phyloP scores from a whole-genome alignment of 2,888 invertebrate genomes.

The Drosophila neotestacea region DNA sequence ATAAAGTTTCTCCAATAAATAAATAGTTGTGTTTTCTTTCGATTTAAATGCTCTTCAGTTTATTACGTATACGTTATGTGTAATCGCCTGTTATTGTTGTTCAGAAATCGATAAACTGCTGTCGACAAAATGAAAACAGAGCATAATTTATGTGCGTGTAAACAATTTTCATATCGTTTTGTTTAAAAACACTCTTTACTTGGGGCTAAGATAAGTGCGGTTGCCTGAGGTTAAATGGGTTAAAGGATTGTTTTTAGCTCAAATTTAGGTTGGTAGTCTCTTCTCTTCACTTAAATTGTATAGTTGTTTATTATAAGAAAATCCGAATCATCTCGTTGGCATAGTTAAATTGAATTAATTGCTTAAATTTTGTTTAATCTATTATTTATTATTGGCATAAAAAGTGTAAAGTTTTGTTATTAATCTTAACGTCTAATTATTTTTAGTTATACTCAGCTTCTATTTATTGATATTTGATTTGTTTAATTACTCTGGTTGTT shows the following conservation, averaged over 20 bases:
- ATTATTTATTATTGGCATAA: too few relatives aligned
- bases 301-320: too few relatives aligned
- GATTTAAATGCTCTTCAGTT: constrained; percentile 24
- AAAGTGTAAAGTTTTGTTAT: too few relatives aligned
- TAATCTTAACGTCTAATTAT: too few relatives aligned
- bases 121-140: constrained; percentile 14
- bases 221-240: neutral
- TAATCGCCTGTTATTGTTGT: constrained; percentile 4
- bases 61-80: constrained; percentile 33
- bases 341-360: too few relatives aligned
- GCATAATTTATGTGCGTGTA: constrained; percentile 34
- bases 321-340: too few relatives aligned
- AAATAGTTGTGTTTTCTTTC: neutral
- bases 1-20: neutral
- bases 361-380: too few relatives aligned
- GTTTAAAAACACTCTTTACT: constrained; percentile 12
- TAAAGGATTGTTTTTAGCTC: neutral
- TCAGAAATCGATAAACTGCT: constrained; percentile 22
- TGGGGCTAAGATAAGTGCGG: neutral
- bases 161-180: constrained; percentile 19
- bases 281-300: neutral
- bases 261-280: neutral
- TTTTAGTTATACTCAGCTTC: too few relatives aligned
- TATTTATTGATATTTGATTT: too few relatives aligned
- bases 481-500: too few relatives aligned